Evolutionary conservation across 2,797 vertebrate genomes (phyloP), one percentile per base, ranked within the genome.

Genomic region (Anniella stebbinsi): DNA sequence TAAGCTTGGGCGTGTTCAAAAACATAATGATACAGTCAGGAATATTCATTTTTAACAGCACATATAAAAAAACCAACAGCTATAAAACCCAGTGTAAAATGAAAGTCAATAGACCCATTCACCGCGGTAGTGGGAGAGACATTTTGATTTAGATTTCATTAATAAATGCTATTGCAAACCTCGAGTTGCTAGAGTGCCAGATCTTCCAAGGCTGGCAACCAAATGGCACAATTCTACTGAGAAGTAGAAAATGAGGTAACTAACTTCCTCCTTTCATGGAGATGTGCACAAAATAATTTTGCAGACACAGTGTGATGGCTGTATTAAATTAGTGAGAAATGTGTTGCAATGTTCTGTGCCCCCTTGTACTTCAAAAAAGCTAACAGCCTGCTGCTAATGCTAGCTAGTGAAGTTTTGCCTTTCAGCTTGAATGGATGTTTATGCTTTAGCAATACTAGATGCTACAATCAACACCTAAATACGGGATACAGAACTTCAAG

Each of bases 91-190:
- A 90, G 72, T 83, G 70, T 67, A 83, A 87, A 87, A 85, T 83
- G 70, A 67, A 87, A 87, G 41, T 41, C 89, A 83, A 41, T 25
- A 90, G 85, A 90, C 41, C 78, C 30, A 87, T 82, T 77, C 33
- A 38, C 60, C 17, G 76, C 48, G 67, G 70, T 54, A 82, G 33
- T 82, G 57, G 75, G 70, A 90, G 82, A 90, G 80, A 82, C 89
- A 87, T 90, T 90, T 81, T 90, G 89, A 86, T 72, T 90, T 86
- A 86, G 76, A 48, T 80, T 86, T 86, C 54, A 63, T 81, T 81
- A 90, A 90, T 81, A 86, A 81, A 80, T 81, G 30, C 13, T 90
- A 45, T 73, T 60, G 81, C n/a, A 77, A 75, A 38, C 9, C 80
- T 33, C 38, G 17, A 25, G 3, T 75, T 75, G 80, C 69, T 87